Evolutionary conservation across 2,888 invertebrate genomes (phyloP), one percentile per base, ranked within the genome.

Genomic region (Hypolimnas misippus): DNA sequence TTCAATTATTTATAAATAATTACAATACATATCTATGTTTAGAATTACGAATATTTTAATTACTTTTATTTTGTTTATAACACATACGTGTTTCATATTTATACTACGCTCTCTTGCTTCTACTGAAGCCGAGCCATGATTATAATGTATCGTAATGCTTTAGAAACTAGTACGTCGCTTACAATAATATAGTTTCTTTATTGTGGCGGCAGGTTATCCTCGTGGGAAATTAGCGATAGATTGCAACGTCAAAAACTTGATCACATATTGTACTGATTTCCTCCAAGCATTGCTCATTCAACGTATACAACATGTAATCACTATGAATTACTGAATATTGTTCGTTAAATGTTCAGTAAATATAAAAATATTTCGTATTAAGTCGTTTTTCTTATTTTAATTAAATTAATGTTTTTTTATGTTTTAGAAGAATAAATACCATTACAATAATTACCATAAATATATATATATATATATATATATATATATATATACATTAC

Each of bases 151-250:
- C 53, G 42, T 54, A 62, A 59, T 68, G 57, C 62, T 70, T 65
- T 66, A 66, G 58, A 62, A 65, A 57, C 57, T 56, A 54, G 53
- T 62, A 63, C 55, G 40, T 57, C 50, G 65, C 74, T 83, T 85
- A 86, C 84, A 85, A 84, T 86, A 84, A 86, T 85, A 82, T 82
- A 86, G 84, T 86, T 87, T 84, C 86, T 88, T 87, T 84, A 87
- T 86, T 86, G 85, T 83, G 82, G 81, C 77, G 77, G 80, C 82
- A 86, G 86, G 87, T 86, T 74, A 79, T 72, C 76, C 90, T 81
- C 90, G 2, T 46, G 89, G 90, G 90, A 89, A 90, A 90, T 90
- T 89, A 89, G 81, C 81, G 79, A 83, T 82, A 87, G 81, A 89
- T 88, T 87, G 87, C 84, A 83, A 84, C 85, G 82, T 89, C 87